Percentiles rank a stretch among this genome's conserved stretches.
Evolutionary conservation across 2,113 vertebrate genomes (phyloP).

Genomic region (Phaethornis superciliosus): DNA sequence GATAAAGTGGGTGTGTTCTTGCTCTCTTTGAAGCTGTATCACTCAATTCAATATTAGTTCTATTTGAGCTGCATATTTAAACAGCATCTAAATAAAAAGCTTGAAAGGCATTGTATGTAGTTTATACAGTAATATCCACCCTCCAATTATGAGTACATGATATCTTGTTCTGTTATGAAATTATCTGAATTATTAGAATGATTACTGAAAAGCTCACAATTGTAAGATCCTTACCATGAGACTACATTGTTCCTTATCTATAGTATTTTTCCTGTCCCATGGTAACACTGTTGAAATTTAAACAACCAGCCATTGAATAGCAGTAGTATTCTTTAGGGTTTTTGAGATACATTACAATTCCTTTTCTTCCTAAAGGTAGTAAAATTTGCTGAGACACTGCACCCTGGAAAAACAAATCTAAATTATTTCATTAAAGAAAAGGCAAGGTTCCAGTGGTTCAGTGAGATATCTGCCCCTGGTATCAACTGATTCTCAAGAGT

Average conservation of each 20-base stretch:
- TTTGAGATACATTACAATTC: background rate
- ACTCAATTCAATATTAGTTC: background rate
- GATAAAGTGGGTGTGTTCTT: background rate
- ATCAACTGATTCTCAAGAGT: background rate
- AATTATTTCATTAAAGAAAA: slow-evolving; percentile 14
- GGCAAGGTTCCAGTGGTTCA: background rate
- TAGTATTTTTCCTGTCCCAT: slow-evolving; percentile 48
- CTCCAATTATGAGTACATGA: slow-evolving; percentile 1
- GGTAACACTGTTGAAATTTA: background rate
- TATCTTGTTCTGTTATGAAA: slow-evolving; percentile 37
- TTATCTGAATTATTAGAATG: background rate
- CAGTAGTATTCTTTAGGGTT: background rate
- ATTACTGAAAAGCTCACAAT: slow-evolving; percentile 44
- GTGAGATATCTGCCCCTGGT: background rate
- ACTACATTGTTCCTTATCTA: slow-evolving; percentile 48
- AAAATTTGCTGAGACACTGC: background rate
- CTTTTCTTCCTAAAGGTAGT: background rate
- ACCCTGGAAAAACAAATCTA: background rate
- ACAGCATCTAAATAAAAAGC: slow-evolving; percentile 33
- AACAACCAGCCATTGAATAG: background rate
- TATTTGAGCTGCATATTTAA: background rate
- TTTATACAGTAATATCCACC: slow-evolving; percentile 10
- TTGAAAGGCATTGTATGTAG: background rate
- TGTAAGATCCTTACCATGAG: background rate
- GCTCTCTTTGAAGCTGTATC: background rate